A percentile compares a stretch with the other conserved stretches of the same genome.
Conservation (phyloP, 2,113 vertebrate genomes). For the Semicossyphus pulcher region DNA sequence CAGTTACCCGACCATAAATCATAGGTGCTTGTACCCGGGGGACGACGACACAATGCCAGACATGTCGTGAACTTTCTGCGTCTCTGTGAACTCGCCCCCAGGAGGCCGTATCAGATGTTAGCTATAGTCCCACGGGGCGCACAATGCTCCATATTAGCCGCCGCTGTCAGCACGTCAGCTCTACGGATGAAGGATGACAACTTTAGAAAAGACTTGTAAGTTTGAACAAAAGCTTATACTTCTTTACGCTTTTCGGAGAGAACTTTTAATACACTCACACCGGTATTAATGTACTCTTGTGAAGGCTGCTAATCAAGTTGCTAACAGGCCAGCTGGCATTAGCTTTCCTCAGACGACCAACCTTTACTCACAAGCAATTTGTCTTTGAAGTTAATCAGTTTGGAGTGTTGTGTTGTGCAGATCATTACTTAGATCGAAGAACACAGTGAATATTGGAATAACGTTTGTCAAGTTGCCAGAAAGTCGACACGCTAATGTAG, state of each 20-base stretch:
- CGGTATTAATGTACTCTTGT: constrained; percentile 1
- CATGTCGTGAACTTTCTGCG: constrained; percentile 56
- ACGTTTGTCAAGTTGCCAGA: too few relatives aligned
- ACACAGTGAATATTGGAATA: background rate
- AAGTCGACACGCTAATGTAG: too few relatives aligned
- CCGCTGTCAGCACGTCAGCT: constrained; percentile 56
- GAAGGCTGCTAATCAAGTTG: constrained; percentile 14
- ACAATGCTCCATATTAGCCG: constrained; percentile 63
- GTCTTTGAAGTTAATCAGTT: background rate
- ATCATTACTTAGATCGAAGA: background rate
- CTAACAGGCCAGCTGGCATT: background rate
- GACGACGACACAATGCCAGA: constrained; percentile 59
- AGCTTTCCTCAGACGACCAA: background rate
- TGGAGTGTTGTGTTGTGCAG: background rate
- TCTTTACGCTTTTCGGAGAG: constrained; percentile 43
- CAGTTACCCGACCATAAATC: constrained; percentile 62
- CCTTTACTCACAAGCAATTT: background rate
- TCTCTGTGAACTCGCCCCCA: constrained; percentile 61
- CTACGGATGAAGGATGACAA: constrained; percentile 69
- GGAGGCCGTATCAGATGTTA: constrained; percentile 77
- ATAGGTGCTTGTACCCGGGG: constrained; percentile 37
- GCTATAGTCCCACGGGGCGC: constrained; percentile 48
- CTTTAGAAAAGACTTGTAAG: constrained; percentile 67
- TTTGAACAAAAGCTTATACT: constrained; percentile 61
- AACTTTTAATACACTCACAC: constrained; percentile 10